These are phyloP conservation scores for Piezodorus guildinii DNA, from an alignment of 1,140 invertebrate genomes.

Conservation along the genomic window DNA sequence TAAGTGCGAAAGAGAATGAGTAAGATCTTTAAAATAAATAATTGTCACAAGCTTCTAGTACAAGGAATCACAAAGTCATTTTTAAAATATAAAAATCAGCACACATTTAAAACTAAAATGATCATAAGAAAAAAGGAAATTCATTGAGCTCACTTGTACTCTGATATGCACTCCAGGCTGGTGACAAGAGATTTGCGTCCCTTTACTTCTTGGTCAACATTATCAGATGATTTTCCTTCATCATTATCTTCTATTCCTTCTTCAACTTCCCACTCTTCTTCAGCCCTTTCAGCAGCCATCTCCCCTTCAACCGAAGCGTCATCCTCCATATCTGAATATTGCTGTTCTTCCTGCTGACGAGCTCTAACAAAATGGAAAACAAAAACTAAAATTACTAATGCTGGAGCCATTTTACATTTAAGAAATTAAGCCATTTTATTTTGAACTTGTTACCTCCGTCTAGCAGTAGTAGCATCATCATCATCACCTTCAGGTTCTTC, in stretches of 20 bases:
- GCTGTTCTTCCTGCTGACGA: slow-evolving; percentile 25
- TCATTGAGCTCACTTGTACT: slow-evolving; percentile 7
- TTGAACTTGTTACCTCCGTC: slow-evolving; percentile 33
- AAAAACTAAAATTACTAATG: not conserved
- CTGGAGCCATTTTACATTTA: no score
- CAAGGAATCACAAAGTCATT: no score
- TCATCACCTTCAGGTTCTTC: slow-evolving; percentile 46
- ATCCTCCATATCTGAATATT: slow-evolving; percentile 31
- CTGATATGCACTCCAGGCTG: not conserved
- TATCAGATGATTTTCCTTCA: slow-evolving; percentile 29
- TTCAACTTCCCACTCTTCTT: slow-evolving; percentile 45
- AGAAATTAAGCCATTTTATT: no score
- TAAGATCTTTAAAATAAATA: no score
- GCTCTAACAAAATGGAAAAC: slow-evolving; percentile 17
- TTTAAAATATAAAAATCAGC: no score
- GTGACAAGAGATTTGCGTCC: slow-evolving; percentile 33
- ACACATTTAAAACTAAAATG: not conserved
- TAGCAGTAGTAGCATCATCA: slow-evolving; percentile 45
- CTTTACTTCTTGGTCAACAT: slow-evolving; percentile 34
- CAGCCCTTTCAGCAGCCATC: slow-evolving; percentile 29
- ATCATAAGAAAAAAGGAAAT: no score
- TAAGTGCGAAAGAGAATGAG: no score
- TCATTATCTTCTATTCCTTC: slow-evolving; percentile 44
- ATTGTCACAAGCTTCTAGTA: no score
- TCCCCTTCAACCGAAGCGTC: slow-evolving; percentile 23